These are phyloP conservation scores for Bursaphelenchus okinawaensis DNA, from an alignment of 2,888 invertebrate species.

Conservation along the genomic window DNA sequence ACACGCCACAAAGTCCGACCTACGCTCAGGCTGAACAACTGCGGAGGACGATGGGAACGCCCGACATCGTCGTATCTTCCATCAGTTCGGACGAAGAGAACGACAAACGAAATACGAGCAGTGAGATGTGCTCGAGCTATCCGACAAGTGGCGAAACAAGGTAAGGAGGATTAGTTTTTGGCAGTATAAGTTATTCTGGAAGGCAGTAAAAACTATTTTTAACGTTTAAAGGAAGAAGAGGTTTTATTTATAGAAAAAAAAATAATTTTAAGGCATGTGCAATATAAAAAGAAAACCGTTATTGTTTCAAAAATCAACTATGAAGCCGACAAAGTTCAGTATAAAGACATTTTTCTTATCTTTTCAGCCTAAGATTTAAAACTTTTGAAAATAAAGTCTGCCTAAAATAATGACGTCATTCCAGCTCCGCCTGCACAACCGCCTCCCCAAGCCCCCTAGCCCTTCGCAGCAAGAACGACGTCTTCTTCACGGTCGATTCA, in stretches of 20 bases:
- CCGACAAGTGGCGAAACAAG: conserved; percentile 16
- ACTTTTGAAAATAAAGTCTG: no score
- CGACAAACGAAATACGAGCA: conserved; percentile 16
- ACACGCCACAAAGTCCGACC: conserved; percentile 3
- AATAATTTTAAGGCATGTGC: no score
- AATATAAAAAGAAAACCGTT: no score
- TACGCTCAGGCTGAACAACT: conserved; percentile 15
- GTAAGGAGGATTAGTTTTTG: neutral
- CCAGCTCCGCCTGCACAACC: conserved; percentile 14
- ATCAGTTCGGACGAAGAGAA: conserved; percentile 49
- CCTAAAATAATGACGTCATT: no score
- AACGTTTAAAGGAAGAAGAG: no score
- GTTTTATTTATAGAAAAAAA: no score
- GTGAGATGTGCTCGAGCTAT: conserved; percentile 4
- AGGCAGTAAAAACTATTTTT: no score
- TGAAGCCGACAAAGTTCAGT: no score
- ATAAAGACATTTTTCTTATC: no score
- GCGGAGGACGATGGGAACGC: conserved; percentile 34
- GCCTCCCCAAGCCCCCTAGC: conserved; percentile 13
- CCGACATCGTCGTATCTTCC: conserved; percentile 51
- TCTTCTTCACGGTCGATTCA: conserved; percentile 1
- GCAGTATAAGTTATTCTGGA: no score
- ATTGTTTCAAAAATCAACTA: no score
- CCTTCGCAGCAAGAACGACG: conserved; percentile 12
- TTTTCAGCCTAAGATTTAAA: no score